Base-by-base conservation (phyloP, 2,113 vertebrate species). In the Neoarius graeffei region DNA sequence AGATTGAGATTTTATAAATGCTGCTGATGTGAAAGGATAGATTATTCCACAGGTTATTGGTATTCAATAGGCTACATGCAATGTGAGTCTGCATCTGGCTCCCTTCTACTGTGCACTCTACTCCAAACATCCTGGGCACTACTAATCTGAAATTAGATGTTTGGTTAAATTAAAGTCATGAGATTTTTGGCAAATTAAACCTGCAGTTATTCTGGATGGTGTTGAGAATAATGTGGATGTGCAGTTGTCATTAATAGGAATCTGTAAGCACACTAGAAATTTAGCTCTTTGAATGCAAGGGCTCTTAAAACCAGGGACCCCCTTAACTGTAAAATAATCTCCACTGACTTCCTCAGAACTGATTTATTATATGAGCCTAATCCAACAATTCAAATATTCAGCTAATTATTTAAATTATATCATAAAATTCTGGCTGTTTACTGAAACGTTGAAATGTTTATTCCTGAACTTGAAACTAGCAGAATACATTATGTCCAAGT, bases 41-140 rank as follows among this genome's bases (percentile, higher is more conserved):
- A 56, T 82, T 35, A 19, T 81, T 87, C 54, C 52, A 60, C 27
- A 50, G 66, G 30, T 60, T 35, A 62, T 62, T 35, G 25, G 62
- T 79, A 88, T 79, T 88, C 82, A 84, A 62, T 42, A 52, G 35
- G 27, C 73, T 62, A 35, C 42, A 35, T 64, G 42, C 27, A 67
- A 48, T 19, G 5, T 6, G 20, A 56, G 27, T 57, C 64, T 67
- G 30, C 74, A 27, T 82, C 7, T 79, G 57, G 5, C n/a, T 66
- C 42, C 25, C 35, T 86, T 25, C n/a, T 67, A 17, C 17, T 56
- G 57, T 60, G 57, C 30, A 66, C 74, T 54, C 17, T 4, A 50
- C 19, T 82, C 17, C 30, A 42, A 10, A 52, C 59, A 79, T 10
- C 85, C 35, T 64, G 23, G 59, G 0, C 71, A 74, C 30, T 42